Percentiles rank a stretch among this genome's conserved stretches.
phyloP scores from a whole-genome alignment of 2,888 invertebrate genomes.

The Auanema freiburgensis region DNA sequence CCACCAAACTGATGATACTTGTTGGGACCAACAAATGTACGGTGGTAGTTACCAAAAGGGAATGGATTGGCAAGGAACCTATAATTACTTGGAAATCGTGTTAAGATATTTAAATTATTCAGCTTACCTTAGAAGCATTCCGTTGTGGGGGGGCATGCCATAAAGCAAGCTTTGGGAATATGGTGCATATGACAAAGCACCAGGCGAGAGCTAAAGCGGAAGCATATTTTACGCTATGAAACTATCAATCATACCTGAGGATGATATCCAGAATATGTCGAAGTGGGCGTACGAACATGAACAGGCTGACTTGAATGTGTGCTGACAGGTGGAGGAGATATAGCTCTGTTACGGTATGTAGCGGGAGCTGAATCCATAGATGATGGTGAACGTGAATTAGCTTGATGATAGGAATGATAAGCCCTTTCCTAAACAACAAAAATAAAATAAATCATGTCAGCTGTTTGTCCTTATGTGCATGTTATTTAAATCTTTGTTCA shows the following conservation, averaged over 20 bases:
- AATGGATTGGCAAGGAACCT: constrained; percentile 49
- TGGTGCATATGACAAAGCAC: constrained; percentile 22
- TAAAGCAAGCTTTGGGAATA: constrained; percentile 45
- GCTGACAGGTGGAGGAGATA: constrained; percentile 30
- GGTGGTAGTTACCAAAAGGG: constrained; percentile 34
- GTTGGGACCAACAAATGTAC: constrained; percentile 48
- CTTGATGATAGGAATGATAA: constrained; percentile 49
- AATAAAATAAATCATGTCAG: background rate
- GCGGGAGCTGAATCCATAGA: constrained; percentile 48
- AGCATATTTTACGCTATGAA: background rate
- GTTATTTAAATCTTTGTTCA: background rate
- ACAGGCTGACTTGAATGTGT: constrained; percentile 29
- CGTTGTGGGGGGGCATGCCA: constrained; percentile 52
- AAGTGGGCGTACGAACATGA: background rate
- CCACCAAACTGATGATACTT: constrained; percentile 52
- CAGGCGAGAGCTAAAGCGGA: background rate
- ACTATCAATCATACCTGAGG: background rate
- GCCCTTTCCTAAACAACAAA: constrained; percentile 42
- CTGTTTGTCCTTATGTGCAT: background rate
- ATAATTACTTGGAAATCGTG: background rate
- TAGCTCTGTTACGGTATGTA: constrained; percentile 30
- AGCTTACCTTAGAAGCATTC: constrained; percentile 40
- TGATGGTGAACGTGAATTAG: constrained; percentile 50
- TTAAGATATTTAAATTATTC: too few relatives aligned
- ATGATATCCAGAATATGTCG: background rate